Percentiles rank a stretch among this genome's conserved stretches.
Conservation (phyloP, 2,113 vertebrate species). For the Panurus biarmicus region DNA sequence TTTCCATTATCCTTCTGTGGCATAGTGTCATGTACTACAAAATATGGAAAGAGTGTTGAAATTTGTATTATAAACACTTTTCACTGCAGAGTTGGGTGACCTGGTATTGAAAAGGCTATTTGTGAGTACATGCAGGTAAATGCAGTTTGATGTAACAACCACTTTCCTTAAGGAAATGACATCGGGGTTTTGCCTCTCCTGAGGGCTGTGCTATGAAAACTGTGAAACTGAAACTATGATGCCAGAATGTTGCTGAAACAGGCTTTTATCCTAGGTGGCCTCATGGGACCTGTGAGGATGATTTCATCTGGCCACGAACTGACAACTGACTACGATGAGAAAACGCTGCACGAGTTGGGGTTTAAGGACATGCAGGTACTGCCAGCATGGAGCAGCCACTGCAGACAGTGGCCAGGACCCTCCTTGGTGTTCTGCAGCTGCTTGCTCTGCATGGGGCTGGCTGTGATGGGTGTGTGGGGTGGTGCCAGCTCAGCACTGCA, state of each 20-base stretch:
- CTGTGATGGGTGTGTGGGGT: no score
- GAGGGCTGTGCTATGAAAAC: background rate
- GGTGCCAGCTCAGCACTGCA: background rate
- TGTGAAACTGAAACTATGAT: background rate
- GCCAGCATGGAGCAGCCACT: background rate
- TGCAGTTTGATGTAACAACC: background rate
- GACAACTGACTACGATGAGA: constrained; percentile 98
- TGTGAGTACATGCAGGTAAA: background rate
- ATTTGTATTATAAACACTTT: background rate
- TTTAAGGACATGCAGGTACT: constrained; percentile 99
- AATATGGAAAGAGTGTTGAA: background rate
- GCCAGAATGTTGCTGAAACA: background rate
- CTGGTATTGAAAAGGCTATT: background rate
- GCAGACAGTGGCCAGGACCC: background rate
- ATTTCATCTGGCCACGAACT: constrained; percentile 98
- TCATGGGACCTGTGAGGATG: constrained; percentile 98
- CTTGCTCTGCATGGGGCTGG: background rate
- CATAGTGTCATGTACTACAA: background rate
- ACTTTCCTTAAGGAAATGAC: background rate
- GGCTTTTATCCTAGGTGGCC: constrained; percentile 76
- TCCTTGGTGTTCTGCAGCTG: background rate
- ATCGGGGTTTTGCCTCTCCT: background rate
- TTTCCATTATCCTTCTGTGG: background rate
- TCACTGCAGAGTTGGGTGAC: background rate
- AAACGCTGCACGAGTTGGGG: constrained; percentile 93